These are phyloP conservation scores for Petaurus breviceps DNA, from an alignment of 2,113 vertebrate genomes.

Conservation along the genomic window DNA sequence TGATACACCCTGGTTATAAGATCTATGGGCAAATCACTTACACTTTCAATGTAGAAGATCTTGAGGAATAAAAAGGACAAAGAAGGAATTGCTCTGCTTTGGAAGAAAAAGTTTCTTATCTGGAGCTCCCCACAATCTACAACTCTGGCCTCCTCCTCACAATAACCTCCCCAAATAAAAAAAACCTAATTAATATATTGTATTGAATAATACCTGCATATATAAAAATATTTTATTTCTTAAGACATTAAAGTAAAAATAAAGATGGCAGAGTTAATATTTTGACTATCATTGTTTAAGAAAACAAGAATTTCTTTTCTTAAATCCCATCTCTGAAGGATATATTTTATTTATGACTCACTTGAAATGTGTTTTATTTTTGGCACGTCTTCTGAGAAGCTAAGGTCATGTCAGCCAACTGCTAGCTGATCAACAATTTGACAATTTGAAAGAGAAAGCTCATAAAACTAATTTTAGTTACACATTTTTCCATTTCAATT, in stretches of 20 bases:
- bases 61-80: background rate
- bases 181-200: background rate
- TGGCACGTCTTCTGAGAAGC: conserved; percentile 58
- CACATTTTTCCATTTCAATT: conserved; percentile 34
- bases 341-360: conserved; percentile 55
- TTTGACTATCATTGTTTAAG: background rate
- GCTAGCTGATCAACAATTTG: conserved; percentile 57
- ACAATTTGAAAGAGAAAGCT: conserved; percentile 51
- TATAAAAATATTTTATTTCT: background rate
- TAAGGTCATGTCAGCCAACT: conserved; percentile 65
- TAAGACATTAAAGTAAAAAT: background rate
- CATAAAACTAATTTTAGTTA: conserved; percentile 48
- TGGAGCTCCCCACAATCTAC: background rate
- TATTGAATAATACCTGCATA: background rate
- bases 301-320: conserved; percentile 42
- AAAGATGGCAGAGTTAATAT: background rate
- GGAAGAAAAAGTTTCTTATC: background rate
- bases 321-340: conserved; percentile 37
- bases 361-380: conserved; percentile 67
- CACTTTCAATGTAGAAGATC: background rate
- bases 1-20: background rate
- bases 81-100: background rate
- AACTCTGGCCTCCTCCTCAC: background rate
- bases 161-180: background rate
- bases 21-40: background rate